Evolutionary conservation across 2,888 invertebrate species (phyloP).

Genomic region (Temnothorax unifasciatus): DNA sequence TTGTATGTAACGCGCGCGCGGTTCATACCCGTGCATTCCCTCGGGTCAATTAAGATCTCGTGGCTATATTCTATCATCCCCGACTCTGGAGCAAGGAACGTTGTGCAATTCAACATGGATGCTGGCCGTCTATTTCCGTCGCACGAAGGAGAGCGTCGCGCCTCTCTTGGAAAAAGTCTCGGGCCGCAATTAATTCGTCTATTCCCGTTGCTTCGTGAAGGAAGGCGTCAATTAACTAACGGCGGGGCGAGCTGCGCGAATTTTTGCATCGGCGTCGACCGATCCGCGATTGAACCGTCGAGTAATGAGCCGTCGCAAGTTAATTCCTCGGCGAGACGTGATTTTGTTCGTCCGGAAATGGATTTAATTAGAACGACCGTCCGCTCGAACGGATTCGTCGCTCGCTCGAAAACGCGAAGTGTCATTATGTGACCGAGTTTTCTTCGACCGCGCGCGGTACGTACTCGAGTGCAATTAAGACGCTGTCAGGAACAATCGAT

Average conservation of each 20-base stretch:
- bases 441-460: background rate
- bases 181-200: constrained; percentile 38
- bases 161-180: background rate
- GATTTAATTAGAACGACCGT: constrained; percentile 33
- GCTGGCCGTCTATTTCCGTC: constrained; percentile 58
- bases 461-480: constrained; percentile 42
- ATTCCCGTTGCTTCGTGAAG: background rate
- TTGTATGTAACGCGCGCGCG: constrained; percentile 61
- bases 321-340: background rate
- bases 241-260: background rate
- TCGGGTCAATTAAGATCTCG: constrained; percentile 81
- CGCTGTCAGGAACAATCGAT: constrained; percentile 37
- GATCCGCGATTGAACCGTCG: constrained; percentile 8
- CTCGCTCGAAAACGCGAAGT: constrained; percentile 6
- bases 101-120: constrained; percentile 71
- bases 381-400: constrained; percentile 13
- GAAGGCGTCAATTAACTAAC: constrained; percentile 32
- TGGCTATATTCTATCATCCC: constrained; percentile 76
- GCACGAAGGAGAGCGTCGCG: constrained; percentile 15
- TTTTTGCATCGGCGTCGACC: background rate
- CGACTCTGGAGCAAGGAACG: constrained; percentile 67
- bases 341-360: constrained; percentile 2
- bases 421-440: constrained; percentile 29
- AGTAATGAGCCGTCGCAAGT: constrained; percentile 34
- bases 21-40: constrained; percentile 73